phyloP scores from a whole-genome alignment of 2,113 vertebrate genomes.

The Mohoua ochrocephala region DNA sequence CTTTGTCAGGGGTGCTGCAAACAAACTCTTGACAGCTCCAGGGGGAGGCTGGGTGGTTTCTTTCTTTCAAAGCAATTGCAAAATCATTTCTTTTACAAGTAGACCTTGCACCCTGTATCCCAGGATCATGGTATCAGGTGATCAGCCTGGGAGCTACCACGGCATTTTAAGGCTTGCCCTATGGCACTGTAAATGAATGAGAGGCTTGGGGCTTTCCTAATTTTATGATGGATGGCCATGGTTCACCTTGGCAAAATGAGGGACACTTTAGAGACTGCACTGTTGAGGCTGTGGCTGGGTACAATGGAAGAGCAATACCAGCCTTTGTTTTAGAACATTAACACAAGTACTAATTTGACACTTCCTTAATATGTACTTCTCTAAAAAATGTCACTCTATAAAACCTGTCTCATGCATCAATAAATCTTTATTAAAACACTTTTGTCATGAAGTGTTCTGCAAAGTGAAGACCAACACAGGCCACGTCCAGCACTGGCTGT shows the following conservation, averaged over 20 bases:
- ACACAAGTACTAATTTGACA: background rate
- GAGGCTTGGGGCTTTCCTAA: background rate
- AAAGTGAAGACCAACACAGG: background rate
- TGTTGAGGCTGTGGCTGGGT: background rate
- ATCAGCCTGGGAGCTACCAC: background rate
- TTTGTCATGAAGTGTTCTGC: background rate
- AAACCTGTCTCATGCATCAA: background rate
- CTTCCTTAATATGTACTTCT: background rate
- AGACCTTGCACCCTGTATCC: accelerated
- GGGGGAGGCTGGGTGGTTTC: background rate
- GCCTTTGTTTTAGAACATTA: background rate
- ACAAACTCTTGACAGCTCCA: accelerated
- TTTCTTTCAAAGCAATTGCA: background rate
- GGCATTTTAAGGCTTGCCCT: background rate
- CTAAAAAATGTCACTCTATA: accelerated
- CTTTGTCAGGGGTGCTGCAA: background rate
- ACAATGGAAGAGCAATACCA: background rate
- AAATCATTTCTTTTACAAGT: background rate
- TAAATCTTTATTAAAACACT: background rate
- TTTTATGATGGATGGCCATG: background rate
- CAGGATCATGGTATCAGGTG: background rate
- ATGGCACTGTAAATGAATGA: background rate
- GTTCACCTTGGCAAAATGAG: background rate
- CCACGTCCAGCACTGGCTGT: too few species aligned
- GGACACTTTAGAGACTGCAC: too few species aligned